Evolutionary conservation across 2,888 invertebrate genomes (phyloP).

Genomic region (Standfussiana lucernea): DNA sequence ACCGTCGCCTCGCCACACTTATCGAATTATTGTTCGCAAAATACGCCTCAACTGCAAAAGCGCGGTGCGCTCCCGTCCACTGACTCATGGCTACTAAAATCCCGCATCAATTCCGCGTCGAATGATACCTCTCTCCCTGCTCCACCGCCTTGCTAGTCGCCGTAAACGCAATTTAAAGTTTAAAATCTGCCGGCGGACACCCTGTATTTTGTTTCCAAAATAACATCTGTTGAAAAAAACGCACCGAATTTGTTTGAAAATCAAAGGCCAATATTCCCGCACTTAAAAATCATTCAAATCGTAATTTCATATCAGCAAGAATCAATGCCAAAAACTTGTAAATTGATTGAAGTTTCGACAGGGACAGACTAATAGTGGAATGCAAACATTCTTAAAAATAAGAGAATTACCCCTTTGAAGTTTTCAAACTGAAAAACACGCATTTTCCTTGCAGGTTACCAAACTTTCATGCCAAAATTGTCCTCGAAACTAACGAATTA

Average conservation of each 20-base stretch:
- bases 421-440: neutral
- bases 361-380: neutral
- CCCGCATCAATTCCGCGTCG: too few relatives aligned
- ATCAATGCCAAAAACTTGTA: too few relatives aligned
- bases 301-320: neutral
- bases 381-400: neutral
- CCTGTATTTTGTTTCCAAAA: conserved; percentile 1
- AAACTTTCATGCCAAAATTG: neutral
- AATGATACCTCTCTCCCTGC: too few relatives aligned
- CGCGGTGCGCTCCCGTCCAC: too few relatives aligned
- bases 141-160: too few relatives aligned
- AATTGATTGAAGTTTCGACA: neutral
- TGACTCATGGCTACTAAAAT: too few relatives aligned
- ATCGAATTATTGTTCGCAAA: too few relatives aligned
- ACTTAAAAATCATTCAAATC: neutral
- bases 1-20: too few relatives aligned
- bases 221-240: neutral
- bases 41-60: too few relatives aligned
- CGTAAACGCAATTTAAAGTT: too few relatives aligned
- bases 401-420: neutral
- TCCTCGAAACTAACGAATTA: neutral
- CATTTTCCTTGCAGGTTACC: neutral
- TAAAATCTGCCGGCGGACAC: too few relatives aligned
- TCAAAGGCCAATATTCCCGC: neutral
- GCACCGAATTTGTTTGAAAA: neutral